Base-by-base conservation (phyloP, 2,888 invertebrate species). In the Chymomyza amoena region DNA sequence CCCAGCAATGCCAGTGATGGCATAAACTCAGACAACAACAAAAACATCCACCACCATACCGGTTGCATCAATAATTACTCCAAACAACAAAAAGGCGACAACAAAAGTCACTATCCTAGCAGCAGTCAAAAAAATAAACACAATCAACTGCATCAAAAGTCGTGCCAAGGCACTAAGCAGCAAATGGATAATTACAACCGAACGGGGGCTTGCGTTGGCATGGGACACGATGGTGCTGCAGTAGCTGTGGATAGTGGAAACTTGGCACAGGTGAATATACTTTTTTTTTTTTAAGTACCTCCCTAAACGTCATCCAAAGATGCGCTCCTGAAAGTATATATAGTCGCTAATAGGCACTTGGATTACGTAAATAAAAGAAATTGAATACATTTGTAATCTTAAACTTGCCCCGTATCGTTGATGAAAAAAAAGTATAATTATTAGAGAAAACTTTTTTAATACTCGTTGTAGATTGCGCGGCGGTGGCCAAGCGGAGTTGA, bases 221-320 rank as follows among this genome's bases (percentile, higher is more conserved):
- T 72, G 66, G 76, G 76, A 77, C 15, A 73, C 68, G 74, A 71
- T 76, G 80, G 79, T 78, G 77, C 77, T 78, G 77, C 77, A 62
- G 32, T 32, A 32, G 73, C 81, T 72, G 87, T 84, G 84, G 79
- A 76, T 32, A 89, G 87, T 82, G 80, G 80, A 78, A 79, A 76
- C 66, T 68, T 72, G 62, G 77, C 77, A 68, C 81, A 88, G 90
- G 89, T 89, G 75, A 89, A 84, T 79, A 28, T 25, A 51, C n/a
- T 15, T 51, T 32, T n/a, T 15, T 64, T 56, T 10, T 39, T 10
- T 45, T 13, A 13, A 13, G 39, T 45, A 7, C 13, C 10, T 45
- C 6, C 39, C 7, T 32, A 7, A 9, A 32, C 32, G 7, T 32
- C 7, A 32, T 32, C 32, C 9, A 32, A 32, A 32, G 32, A 32